Conservation (phyloP, 2,888 invertebrate species). For the Ellobium chinense region DNA sequence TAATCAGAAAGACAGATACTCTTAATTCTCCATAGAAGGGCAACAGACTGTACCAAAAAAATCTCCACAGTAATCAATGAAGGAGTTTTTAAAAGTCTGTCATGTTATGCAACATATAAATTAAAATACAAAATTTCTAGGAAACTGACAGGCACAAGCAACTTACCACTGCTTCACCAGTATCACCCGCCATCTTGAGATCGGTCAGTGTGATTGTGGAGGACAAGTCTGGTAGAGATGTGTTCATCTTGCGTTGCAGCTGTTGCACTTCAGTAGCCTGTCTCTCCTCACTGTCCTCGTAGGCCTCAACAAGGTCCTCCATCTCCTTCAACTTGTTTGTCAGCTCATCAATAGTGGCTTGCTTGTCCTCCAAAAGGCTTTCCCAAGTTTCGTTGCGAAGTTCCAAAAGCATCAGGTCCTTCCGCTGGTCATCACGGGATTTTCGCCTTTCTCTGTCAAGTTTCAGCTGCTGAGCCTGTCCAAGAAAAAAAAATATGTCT, state of each 20-base stretch:
- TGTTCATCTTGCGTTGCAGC: conserved; percentile 53
- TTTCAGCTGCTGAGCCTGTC: conserved; percentile 60
- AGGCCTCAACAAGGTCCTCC: conserved; percentile 64
- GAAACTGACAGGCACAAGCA: too few relatives aligned
- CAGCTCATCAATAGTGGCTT: conserved; percentile 34
- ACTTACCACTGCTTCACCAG: conserved; percentile 26
- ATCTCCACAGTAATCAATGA: too few relatives aligned
- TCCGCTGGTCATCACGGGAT: conserved; percentile 68
- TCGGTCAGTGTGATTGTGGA: conserved; percentile 12
- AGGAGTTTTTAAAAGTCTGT: too few relatives aligned
- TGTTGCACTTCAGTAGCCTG: conserved; percentile 50
- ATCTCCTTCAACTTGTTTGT: conserved; percentile 54
- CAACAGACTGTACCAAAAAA: too few relatives aligned
- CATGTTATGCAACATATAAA: too few relatives aligned
- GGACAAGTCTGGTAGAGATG: conserved; percentile 42
- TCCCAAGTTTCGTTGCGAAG: conserved; percentile 68
- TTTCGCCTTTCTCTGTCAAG: conserved; percentile 70
- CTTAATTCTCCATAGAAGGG: too few relatives aligned
- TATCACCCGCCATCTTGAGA: conserved; percentile 11
- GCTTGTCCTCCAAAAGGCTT: conserved; percentile 67
- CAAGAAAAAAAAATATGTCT: too few relatives aligned
- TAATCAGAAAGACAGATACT: too few relatives aligned
- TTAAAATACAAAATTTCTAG: too few relatives aligned
- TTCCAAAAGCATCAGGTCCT: conserved; percentile 65
- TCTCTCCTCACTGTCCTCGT: conserved; percentile 65